A percentile compares a stretch with the other conserved stretches of the same genome.
Conservation (phyloP, 2,888 invertebrate species). For the Euzophera pinguis region DNA sequence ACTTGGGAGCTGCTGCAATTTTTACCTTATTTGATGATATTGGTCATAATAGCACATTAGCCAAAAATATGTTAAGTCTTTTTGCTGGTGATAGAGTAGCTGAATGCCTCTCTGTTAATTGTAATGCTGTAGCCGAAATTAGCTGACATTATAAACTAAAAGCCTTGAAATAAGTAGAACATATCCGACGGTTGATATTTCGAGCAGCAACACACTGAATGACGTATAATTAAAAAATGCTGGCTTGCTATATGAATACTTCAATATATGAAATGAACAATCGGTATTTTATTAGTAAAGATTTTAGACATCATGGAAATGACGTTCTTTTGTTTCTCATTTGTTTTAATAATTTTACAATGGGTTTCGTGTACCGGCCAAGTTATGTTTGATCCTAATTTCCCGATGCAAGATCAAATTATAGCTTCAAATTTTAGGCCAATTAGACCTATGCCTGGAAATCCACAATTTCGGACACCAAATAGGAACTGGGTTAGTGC, state of each 20-base stretch:
- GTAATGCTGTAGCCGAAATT: conserved; percentile 67
- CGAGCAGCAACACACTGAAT: conserved; percentile 22
- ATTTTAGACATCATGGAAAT: conserved; percentile 39
- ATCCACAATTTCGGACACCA: conserved; percentile 4
- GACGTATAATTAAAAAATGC: conserved; percentile 36
- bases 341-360: conserved; percentile 33
- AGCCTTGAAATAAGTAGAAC: conserved; percentile 40
- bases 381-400: conserved; percentile 38
- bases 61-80: conserved; percentile 60
- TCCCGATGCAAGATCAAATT: conserved; percentile 33
- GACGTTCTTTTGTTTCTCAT: conserved; percentile 25
- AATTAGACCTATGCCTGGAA: conserved; percentile 20
- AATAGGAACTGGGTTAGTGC: conserved; percentile 11
- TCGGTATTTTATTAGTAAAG: conserved; percentile 26
- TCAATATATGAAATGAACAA: conserved; percentile 36
- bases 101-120: conserved; percentile 70
- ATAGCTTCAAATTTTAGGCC: not conserved
- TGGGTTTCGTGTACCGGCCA: conserved; percentile 31
- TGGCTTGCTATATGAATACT: conserved; percentile 34
- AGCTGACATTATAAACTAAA: conserved; percentile 59
- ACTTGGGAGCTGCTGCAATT: conserved; percentile 63
- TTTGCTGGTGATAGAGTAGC: conserved; percentile 69
- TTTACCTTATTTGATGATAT: conserved; percentile 65
- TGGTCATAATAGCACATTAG: conserved; percentile 57
- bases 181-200: conserved; percentile 16